Percentiles rank a stretch among this genome's conserved stretches.
Evolutionary conservation across 2,113 vertebrate species (phyloP).

Genomic region (Glaucidium brasilianum): DNA sequence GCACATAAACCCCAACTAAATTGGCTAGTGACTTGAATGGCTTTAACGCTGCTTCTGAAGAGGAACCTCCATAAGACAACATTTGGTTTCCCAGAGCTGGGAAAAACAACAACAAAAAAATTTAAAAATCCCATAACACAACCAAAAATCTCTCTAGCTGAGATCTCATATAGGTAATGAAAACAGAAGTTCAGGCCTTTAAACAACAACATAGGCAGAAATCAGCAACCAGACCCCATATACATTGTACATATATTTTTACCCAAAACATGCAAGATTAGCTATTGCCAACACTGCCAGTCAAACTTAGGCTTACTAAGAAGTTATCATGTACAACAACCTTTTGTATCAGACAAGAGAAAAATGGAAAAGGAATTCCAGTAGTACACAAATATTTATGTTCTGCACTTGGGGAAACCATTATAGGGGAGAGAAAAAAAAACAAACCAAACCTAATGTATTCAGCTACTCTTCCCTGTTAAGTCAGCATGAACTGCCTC

Average conservation of each 20-base stretch:
- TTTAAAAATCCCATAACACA: background rate
- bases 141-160: background rate
- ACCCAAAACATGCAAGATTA: rapidly evolving
- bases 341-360: background rate
- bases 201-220: background rate
- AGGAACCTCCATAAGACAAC: background rate
- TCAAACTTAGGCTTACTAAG: background rate
- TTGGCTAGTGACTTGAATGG: background rate
- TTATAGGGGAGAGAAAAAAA: background rate
- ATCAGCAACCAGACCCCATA: background rate
- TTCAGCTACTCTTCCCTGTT: background rate
- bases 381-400: background rate
- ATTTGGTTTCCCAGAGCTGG: background rate
- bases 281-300: background rate
- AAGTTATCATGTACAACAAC: background rate
- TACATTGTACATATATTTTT: background rate
- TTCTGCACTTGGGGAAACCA: background rate
- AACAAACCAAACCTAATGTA: background rate
- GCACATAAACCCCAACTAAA: background rate
- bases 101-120: background rate
- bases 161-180: background rate
- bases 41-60: background rate
- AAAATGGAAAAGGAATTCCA: background rate
- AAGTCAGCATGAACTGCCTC: background rate
- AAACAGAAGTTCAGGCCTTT: background rate